A percentile compares a stretch with the other conserved stretches of the same genome.
Conservation (phyloP, 2,888 invertebrate genomes). For the Congeria kusceri region DNA sequence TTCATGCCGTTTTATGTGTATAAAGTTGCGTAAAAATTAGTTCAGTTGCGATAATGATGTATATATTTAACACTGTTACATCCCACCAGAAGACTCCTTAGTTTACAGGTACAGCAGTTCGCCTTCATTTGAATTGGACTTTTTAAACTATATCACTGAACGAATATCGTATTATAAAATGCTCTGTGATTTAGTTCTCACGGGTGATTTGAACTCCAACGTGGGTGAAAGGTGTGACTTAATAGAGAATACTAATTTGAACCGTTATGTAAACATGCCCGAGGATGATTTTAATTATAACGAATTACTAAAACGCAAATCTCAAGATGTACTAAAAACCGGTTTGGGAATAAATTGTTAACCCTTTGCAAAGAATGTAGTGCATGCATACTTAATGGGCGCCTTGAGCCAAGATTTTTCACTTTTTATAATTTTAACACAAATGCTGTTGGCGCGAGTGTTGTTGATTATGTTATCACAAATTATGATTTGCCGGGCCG, state of each 20-base stretch:
- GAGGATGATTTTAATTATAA: constrained; percentile 5
- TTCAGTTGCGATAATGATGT: constrained; percentile 10
- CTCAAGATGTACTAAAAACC: constrained; percentile 13
- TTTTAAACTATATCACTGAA: constrained; percentile 12
- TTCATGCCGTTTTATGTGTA: constrained; percentile 36
- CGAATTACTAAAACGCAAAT: constrained; percentile 4
- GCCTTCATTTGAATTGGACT: constrained; percentile 28
- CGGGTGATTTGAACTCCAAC: constrained; percentile 34
- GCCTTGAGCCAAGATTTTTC: constrained; percentile 11
- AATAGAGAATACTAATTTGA: constrained; percentile 15
- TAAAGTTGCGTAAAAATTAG: constrained; percentile 16
- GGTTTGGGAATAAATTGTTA: constrained; percentile 17
- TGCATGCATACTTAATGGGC: constrained; percentile 19
- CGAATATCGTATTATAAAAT: constrained; percentile 20
- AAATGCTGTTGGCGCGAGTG: constrained; percentile 24
- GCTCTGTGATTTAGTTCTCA: constrained; percentile 13
- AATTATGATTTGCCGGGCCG: no score
- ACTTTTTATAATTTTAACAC: constrained; percentile 19
- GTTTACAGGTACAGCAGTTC: constrained; percentile 31
- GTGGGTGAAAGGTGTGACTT: constrained; percentile 20
- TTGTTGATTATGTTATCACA: constrained; percentile 30
- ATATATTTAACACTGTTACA: constrained; percentile 35
- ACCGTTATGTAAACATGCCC: constrained; percentile 25
- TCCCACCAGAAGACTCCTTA: constrained; percentile 36
- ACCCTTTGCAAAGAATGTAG: constrained; percentile 25